These are phyloP conservation scores for Sphinx pinastri DNA, from an alignment of 2,888 invertebrate species.

Conservation along the genomic window DNA sequence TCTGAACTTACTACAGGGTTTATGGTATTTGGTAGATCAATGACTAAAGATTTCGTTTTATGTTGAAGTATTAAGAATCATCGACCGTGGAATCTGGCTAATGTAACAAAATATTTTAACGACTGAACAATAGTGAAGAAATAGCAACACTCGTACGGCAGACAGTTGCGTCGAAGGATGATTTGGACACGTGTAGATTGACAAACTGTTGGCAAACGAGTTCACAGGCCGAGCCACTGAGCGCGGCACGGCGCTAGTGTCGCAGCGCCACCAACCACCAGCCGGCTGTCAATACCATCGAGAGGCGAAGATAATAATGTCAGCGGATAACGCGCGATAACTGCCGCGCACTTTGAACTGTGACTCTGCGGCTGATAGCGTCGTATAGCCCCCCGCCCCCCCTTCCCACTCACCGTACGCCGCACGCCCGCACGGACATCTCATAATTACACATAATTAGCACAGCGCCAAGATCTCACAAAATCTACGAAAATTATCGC, in stretches of 20 bases:
- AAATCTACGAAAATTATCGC: not conserved
- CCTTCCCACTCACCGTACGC: not conserved
- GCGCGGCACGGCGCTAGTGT: conserved; percentile 6
- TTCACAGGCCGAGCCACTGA: not conserved
- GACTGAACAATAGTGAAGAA: not conserved
- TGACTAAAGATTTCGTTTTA: no score
- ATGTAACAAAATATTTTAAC: no score
- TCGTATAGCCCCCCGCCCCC: not conserved
- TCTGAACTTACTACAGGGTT: no score
- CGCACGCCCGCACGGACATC: not conserved
- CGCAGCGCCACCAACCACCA: conserved; percentile 1
- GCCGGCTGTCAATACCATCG: conserved; percentile 1
- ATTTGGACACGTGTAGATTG: conserved; percentile 16
- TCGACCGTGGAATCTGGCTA: not conserved
- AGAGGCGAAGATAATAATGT: conserved; percentile 20
- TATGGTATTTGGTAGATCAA: no score
- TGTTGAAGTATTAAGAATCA: not conserved
- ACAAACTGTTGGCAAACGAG: conserved; percentile 3
- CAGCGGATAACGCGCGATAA: conserved; percentile 19
- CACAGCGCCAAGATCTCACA: not conserved
- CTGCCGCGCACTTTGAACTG: conserved; percentile 22
- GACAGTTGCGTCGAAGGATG: conserved; percentile 8
- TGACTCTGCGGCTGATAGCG: conserved; percentile 17
- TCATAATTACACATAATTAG: no score
- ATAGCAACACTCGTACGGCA: not conserved